Base-by-base conservation (phyloP, 2,113 vertebrate genomes). In the Actenoides lindsayi region DNA sequence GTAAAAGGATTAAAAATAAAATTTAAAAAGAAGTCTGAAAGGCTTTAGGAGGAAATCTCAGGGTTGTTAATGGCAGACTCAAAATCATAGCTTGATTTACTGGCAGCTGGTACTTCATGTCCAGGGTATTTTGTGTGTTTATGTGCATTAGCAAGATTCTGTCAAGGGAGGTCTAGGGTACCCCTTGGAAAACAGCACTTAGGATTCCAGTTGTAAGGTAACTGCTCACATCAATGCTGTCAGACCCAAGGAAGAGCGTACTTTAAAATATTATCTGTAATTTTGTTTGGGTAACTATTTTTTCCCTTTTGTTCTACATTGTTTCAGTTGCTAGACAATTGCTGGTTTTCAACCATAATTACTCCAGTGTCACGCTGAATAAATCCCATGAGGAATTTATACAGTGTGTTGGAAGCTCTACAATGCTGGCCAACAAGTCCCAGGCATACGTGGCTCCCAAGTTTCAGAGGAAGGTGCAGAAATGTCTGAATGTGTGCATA, bases 381-480 rank as follows among this genome's bases (percentile, higher is more conserved):
- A 62, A 90, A 65, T 90, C 67, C 44, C 25, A 10, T 30, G 13
- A 65, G 37, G 48, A 63, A 25, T 39, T 50, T 8, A 33, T 13
- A 18, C 89, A 82, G 4, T 28, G 33, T 63, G 5, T n/a, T 88
- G 79, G 62, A 87, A 87, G 24, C 11, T 78, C 65, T 83, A 82
- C 75, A 81, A 30, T 19, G 13, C 46, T 83, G 28, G 42, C 64
- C 60, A 75, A 13, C 16, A 60, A 56, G 54, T 67, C 27, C 16
- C 23, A 54, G 42, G 25, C 17, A 28, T 64, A 53, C 1, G 6
- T 1, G 0, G 0, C 33, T 87, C 35, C 48, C 65, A 81, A 1
- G 10, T 81, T 69, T 71, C 76, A 87, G 28, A 83, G 39, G n/a
- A 83, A 94, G 42, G 30, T 46, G 42, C 42, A 92, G 68, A 81